These are phyloP conservation scores for Pseudanteris insignis DNA, from an alignment of 2,888 invertebrate genomes.

Conservation along the genomic window DNA sequence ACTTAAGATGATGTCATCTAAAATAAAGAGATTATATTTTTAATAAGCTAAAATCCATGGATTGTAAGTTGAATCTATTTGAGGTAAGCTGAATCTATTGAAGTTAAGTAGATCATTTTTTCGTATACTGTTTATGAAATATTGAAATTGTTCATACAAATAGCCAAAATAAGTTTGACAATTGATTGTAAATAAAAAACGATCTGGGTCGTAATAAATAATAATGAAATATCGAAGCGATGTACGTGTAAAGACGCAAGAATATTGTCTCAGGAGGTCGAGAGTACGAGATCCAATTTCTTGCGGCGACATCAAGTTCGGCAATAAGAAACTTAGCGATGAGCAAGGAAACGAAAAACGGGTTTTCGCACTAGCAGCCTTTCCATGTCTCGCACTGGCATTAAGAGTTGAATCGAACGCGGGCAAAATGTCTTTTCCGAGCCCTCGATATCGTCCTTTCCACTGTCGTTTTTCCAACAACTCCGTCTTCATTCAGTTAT, in stretches of 20 bases:
- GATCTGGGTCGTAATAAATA: no score
- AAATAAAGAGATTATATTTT: no score
- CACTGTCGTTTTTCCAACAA: conserved; percentile 38
- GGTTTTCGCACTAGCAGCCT: conserved; percentile 46
- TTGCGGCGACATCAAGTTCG: conserved; percentile 59
- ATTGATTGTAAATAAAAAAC: no score
- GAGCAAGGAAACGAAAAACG: conserved; percentile 25
- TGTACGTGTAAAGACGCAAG: not conserved
- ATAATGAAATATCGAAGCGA: not conserved
- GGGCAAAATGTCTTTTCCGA: conserved; percentile 39
- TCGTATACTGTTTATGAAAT: no score
- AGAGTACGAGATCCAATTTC: conserved; percentile 54
- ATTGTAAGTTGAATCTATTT: no score
- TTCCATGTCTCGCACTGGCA: conserved; percentile 51
- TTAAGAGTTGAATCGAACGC: conserved; percentile 59
- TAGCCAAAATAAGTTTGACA: no score
- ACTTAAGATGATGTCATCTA: no score
- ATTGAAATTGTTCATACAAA: no score
- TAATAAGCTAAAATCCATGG: no score
- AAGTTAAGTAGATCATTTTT: no score
- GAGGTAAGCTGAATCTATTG: no score
- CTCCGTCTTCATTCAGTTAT: conserved; percentile 57
- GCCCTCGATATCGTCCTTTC: conserved; percentile 33
- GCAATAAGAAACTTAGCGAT: conserved; percentile 62
- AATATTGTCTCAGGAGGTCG: conserved; percentile 7